Evolutionary conservation across 2,797 vertebrate genomes (phyloP), one percentile per base, ranked within the genome.

Genomic region (Arrhamphus sclerolepis): DNA sequence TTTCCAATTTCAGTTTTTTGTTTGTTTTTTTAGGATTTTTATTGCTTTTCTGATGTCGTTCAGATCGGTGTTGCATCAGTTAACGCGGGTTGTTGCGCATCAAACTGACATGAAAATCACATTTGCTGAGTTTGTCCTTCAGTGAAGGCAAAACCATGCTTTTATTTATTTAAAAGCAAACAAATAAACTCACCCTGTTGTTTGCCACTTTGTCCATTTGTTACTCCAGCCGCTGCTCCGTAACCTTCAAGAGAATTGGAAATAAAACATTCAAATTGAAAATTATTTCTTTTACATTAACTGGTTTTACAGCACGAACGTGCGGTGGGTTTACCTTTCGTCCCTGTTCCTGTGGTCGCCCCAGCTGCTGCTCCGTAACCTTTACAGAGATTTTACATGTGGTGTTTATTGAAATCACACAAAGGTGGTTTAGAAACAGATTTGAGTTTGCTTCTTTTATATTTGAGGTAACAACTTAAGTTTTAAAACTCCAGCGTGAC

Each of bases 331-430:
- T 38, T 62, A 85, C 87, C 84, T 83, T 89, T 86, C 0, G 34
- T 64, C 7, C 60, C 60, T 10, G 55, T 52, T 54, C 78, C 79
- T 68, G 64, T 77, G 20, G 48, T 40, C 16, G 19, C 40, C 22
- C 69, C 75, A 46, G 65, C 62, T 38, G 70, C 61, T 49, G 73
- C 68, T 41, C 81, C 82, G n/a, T 77, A 76, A 13, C 82, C 86
- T 87, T 52, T 18, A 58, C 53, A 8, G 41, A 24, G 1, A 39
- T 21, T 2, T 47, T 1, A 57, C 3, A 26, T n/a, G 1, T 21
- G 7, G 3, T 47, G 5, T 34, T 13, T 34, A 2, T 9, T 34
- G 31, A 34, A 11, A 34, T 34, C 4, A 34, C 31, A 34, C 31
- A 34, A 11, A 11, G 10, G 8, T 10, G 31, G 24, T 26, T 26